A percentile compares a stretch with the other conserved stretches of the same genome.
phyloP scores from a whole-genome alignment of 2,113 vertebrate genomes.

The Oncorhynchus masou region DNA sequence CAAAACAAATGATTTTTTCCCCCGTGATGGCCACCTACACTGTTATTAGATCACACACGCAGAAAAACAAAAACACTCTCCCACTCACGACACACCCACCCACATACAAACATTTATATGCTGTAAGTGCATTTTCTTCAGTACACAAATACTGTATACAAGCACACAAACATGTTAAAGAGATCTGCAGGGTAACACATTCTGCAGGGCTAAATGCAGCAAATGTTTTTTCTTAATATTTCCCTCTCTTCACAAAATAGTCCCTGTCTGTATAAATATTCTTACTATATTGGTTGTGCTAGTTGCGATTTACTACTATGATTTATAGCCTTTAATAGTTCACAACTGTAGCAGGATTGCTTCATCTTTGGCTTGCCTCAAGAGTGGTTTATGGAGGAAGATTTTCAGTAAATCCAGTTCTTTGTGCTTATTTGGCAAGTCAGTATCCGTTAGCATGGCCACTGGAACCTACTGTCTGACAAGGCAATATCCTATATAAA shows the following conservation, averaged over 20 bases:
- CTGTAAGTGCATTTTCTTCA: no score
- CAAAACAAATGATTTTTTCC: no score
- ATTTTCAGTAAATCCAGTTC: neutral
- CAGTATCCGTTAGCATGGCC: neutral
- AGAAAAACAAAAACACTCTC: no score
- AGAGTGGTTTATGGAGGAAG: neutral
- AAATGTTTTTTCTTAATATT: neutral
- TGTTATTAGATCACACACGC: no score
- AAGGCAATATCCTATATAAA: no score
- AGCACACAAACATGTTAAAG: neutral
- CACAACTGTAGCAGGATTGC: neutral
- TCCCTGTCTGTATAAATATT: neutral
- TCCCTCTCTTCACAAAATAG: neutral
- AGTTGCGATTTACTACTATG: neutral
- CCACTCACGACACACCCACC: no score
- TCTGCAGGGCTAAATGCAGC: neutral
- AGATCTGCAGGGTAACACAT: neutral
- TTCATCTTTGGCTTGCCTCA: neutral
- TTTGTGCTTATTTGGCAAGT: neutral
- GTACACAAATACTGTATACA: neutral
- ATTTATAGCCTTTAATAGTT: neutral
- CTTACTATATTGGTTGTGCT: neutral
- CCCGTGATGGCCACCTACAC: no score
- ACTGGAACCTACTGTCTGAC: no score
- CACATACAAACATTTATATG: no score